Base-by-base conservation (phyloP, 2,797 vertebrate genomes). In the Danio tinwini region DNA sequence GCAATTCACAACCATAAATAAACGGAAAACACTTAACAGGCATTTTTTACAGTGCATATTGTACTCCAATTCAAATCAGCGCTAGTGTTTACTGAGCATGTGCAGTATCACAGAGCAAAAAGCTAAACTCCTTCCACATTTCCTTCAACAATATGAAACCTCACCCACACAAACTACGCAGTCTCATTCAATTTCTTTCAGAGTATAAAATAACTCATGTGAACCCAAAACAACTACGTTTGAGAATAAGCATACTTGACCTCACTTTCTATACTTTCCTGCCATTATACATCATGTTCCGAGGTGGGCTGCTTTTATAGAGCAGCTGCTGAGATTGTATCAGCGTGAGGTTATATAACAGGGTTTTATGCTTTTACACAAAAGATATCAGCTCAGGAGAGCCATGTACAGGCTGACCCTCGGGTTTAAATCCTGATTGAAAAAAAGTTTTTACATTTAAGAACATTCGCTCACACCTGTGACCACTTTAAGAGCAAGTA, bases 311-410 rank as follows among this genome's bases (percentile, higher is more conserved):
- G 29, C 64, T 42, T 47, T 67, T 39, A 12, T 52, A 40, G n/a
- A 62, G 70, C 8, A 37, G 14, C 45, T 52, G 45, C 47, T 71
- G 29, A 71, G 47, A 78, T 62, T 21, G 17, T 78, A 78, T 71
- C 47, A 44, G 47, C 45, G 29, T 68, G 45, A 71, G 56, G 16
- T 78, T 50, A 29, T 62, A 50, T 52, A 78, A 62, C 2, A 19
- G 9, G 14, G 6, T n/a, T 81, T 62, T 16, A 71, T 78, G 67
- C 37, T 62, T 78, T 42, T 70, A 71, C 56, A 71, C 56, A 78
- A 78, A 78, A 39, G 44, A 12, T 52, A 65, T 68, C 21, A 59
- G 11, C 42, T 56, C 63, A 39, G 62, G 50, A 45, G 40, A 56
- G 55, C 55, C 50, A 2, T 40, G 74, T 67, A 53, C 21, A 67